Evolutionary conservation across 2,888 invertebrate genomes (phyloP).

Genomic region (Latheticus oryzae): DNA sequence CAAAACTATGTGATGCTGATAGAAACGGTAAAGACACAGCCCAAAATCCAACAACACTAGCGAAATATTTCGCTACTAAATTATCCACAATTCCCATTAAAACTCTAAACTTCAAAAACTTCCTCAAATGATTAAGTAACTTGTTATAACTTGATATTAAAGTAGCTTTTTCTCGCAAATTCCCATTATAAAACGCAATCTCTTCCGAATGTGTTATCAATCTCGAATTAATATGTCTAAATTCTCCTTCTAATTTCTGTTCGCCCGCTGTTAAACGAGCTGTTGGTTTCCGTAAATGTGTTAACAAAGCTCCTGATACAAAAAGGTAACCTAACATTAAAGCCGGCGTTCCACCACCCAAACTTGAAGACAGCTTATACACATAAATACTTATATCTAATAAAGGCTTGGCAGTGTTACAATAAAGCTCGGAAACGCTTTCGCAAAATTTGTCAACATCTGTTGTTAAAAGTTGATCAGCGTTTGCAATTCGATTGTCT

Average conservation of each 20-base stretch:
- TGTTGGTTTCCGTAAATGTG: slow-evolving; percentile 88
- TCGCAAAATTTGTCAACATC: slow-evolving; percentile 99
- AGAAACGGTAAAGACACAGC: slow-evolving; percentile 96
- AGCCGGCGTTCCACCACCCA: slow-evolving; percentile 89
- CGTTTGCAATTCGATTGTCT: slow-evolving; percentile 94
- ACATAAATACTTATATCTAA: slow-evolving; percentile 96
- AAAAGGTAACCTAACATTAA: slow-evolving; percentile 90
- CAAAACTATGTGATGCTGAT: slow-evolving; percentile 76
- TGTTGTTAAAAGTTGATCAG: slow-evolving; percentile 94
- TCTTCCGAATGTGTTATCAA: slow-evolving; percentile 98
- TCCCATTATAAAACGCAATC: slow-evolving; percentile 85
- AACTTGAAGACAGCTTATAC: slow-evolving; percentile 87
- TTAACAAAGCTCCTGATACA: slow-evolving; percentile 87
- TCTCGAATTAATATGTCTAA: slow-evolving; percentile 94
- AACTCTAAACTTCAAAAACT: slow-evolving; percentile 89
- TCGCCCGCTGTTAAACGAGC: slow-evolving; percentile 88
- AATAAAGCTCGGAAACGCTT: slow-evolving; percentile 94
- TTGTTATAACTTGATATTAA: slow-evolving; percentile 90
- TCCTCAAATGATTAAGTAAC: slow-evolving; percentile 84
- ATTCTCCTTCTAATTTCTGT: slow-evolving; percentile 98
- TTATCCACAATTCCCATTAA: slow-evolving; percentile 96
- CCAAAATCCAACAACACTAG: slow-evolving; percentile 95
- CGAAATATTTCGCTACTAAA: slow-evolving; percentile 95
- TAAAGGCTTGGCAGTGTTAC: slow-evolving; percentile 95
- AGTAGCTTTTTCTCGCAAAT: slow-evolving; percentile 87